Conservation (phyloP, 2,113 vertebrate species). For the Alces alces region DNA sequence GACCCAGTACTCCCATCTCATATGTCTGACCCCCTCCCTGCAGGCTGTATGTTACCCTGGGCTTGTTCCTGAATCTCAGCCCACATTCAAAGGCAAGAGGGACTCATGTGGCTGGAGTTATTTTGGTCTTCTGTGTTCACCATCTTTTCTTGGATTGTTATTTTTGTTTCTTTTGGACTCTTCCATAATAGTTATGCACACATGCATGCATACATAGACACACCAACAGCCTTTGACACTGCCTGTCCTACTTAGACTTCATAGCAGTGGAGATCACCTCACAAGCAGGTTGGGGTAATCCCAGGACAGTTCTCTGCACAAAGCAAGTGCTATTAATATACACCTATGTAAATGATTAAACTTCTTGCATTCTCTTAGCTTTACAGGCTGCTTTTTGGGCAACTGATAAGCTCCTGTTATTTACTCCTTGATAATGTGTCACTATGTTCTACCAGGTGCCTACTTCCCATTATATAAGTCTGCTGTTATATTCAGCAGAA, state of each 20-base stretch:
- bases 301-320: neutral
- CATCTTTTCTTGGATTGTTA: neutral
- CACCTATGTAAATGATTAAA: neutral
- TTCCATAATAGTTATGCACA: neutral
- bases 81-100: neutral
- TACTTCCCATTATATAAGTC: neutral
- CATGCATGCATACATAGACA: neutral
- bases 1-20: neutral
- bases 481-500: neutral
- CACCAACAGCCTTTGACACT: neutral
- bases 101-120: neutral
- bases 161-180: neutral
- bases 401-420: constrained; percentile 7
- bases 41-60: neutral
- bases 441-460: neutral
- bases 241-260: neutral
- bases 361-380: neutral
- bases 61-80: neutral
- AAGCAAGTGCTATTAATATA: neutral
- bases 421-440: neutral
- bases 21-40: rapidly evolving
- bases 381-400: neutral
- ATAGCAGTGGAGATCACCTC: neutral
- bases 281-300: neutral
- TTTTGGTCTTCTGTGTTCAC: neutral